phyloP scores from a whole-genome alignment of 2,113 vertebrate species.

The Cynoglossus semilaevis region DNA sequence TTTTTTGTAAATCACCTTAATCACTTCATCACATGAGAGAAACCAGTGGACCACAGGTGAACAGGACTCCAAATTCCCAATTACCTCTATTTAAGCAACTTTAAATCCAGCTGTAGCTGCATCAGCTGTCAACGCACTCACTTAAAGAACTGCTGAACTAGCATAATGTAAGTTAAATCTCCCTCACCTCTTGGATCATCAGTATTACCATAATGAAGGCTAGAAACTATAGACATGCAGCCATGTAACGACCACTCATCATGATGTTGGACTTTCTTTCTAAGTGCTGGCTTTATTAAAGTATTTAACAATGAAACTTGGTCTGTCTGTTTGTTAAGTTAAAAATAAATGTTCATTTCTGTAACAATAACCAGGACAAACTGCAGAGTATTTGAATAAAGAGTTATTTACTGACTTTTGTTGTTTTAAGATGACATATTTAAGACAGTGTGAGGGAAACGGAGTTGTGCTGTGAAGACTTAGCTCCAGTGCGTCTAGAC shows the following conservation, averaged over 20 bases:
- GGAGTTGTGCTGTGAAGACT: neutral
- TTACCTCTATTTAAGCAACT: no score
- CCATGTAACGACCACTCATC: no score
- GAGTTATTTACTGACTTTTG: constrained; percentile 3
- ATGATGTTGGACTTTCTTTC: no score
- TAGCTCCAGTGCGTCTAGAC: constrained; percentile 50
- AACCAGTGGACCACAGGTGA: neutral
- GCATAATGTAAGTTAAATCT: no score
- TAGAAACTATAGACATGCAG: no score
- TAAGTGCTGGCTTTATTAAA: constrained; percentile 49
- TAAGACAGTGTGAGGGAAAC: constrained; percentile 9
- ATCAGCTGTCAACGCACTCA: no score
- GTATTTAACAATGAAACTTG: neutral
- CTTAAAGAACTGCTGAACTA: no score
- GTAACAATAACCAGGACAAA: constrained; percentile 25
- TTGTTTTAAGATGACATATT: neutral
- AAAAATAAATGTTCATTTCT: constrained; percentile 8
- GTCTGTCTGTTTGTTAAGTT: constrained; percentile 13
- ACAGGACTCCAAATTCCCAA: constrained; percentile 1
- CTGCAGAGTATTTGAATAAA: neutral
- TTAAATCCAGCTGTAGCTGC: no score
- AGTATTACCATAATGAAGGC: no score
- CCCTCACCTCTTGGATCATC: no score
- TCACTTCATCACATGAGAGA: constrained; percentile 6
- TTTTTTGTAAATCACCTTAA: constrained; percentile 7